Evolutionary conservation across 2,888 invertebrate genomes (phyloP).

Genomic region (Pachliopta kotzebuea): DNA sequence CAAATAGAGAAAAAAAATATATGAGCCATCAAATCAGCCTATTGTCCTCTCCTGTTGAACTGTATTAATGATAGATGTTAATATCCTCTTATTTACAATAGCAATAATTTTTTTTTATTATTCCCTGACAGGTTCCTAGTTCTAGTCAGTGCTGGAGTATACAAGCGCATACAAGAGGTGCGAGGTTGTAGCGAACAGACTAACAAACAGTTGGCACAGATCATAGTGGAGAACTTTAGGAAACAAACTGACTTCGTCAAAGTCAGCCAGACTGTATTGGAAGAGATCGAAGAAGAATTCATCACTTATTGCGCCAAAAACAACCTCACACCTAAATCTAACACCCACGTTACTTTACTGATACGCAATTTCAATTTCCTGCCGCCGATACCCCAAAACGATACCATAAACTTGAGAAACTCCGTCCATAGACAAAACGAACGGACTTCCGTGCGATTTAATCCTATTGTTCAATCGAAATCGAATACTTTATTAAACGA

Average conservation of each 20-base stretch:
- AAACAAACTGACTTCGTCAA: conserved; percentile 88
- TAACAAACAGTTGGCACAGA: conserved; percentile 89
- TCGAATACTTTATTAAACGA: conserved; percentile 67
- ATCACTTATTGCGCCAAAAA: conserved; percentile 86
- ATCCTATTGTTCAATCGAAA: conserved; percentile 81
- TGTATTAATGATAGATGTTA: no score
- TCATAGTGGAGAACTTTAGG: conserved; percentile 90
- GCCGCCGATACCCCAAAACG: conserved; percentile 79
- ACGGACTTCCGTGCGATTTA: conserved; percentile 77
- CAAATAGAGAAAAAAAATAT: no score
- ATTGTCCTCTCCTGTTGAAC: no score
- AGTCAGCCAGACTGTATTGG: conserved; percentile 92
- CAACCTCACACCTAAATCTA: conserved; percentile 78
- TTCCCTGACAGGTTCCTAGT: conserved; percentile 84
- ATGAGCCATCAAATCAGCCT: no score
- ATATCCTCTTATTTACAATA: no score
- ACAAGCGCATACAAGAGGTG: conserved; percentile 90
- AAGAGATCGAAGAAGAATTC: conserved; percentile 91
- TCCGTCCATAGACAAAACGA: conserved; percentile 34
- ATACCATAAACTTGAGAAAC: conserved; percentile 27
- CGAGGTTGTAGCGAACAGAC: conserved; percentile 86
- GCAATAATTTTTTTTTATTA: neutral
- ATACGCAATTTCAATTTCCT: conserved; percentile 93
- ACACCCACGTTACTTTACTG: conserved; percentile 92
- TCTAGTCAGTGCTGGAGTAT: conserved; percentile 92